Evolutionary conservation across 2,113 vertebrate species (phyloP).

Genomic region (Leucoraja erinaceus): DNA sequence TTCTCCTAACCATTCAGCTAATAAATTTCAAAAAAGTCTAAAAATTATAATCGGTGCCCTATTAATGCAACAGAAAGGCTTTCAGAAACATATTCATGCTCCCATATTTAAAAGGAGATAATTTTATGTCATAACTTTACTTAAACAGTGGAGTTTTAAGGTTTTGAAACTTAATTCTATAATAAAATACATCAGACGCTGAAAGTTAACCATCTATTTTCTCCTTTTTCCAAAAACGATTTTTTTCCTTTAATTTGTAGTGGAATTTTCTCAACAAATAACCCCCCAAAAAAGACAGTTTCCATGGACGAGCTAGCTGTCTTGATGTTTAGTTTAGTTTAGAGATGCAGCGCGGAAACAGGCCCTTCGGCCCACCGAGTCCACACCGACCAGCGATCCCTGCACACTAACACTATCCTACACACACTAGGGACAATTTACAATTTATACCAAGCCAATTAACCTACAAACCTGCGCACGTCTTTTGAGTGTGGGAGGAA

Average conservation of each 20-base stretch:
- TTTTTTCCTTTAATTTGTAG: too few relatives aligned
- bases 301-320: not conserved
- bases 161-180: not conserved
- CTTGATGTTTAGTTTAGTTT: not conserved
- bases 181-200: not conserved
- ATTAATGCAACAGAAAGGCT: not conserved
- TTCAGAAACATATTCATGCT: not conserved
- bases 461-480: too few relatives aligned
- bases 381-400: too few relatives aligned
- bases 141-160: not conserved
- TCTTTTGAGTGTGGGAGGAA: too few relatives aligned
- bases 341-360: too few relatives aligned
- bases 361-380: too few relatives aligned
- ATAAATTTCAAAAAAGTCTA: constrained; percentile 8
- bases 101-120: not conserved
- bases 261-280: not conserved
- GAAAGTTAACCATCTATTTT: not conserved
- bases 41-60: constrained; percentile 11
- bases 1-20: not conserved
- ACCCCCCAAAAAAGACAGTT: not conserved
- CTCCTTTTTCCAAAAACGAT: not conserved
- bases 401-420: too few relatives aligned
- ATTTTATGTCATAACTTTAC: constrained; percentile 8
- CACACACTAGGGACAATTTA: too few relatives aligned
- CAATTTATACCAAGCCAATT: too few relatives aligned